Evolutionary conservation across 2,888 invertebrate species (phyloP).

Genomic region (Pammene aurita): DNA sequence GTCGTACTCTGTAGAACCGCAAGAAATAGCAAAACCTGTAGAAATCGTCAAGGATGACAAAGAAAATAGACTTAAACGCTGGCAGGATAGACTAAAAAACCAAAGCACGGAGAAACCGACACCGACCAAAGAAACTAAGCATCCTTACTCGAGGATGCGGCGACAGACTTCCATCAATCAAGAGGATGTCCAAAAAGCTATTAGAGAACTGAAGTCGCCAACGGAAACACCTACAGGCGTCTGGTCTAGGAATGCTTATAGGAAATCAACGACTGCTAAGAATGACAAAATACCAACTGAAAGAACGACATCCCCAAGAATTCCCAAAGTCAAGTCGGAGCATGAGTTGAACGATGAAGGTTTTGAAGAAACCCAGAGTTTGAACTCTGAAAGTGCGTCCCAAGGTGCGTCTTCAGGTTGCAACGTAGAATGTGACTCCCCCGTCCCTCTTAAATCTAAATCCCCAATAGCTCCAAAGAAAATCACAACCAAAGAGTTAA

Average conservation of each 20-base stretch:
- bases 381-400: constrained; percentile 93
- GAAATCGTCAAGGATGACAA: constrained; percentile 77
- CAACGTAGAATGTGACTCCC: constrained; percentile 85
- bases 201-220: constrained; percentile 85
- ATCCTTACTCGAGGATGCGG: constrained; percentile 79
- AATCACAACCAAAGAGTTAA: constrained; percentile 79
- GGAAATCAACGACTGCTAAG: constrained; percentile 64
- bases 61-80: constrained; percentile 85
- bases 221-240: constrained; percentile 84
- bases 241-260: constrained; percentile 80
- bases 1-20: constrained; percentile 75
- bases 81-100: constrained; percentile 88
- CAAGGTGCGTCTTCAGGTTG: constrained; percentile 92
- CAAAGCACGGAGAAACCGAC: constrained; percentile 74
- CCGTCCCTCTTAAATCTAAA: constrained; percentile 74
- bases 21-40: constrained; percentile 69
- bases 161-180: constrained; percentile 88
- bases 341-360: constrained; percentile 94
- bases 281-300: constrained; percentile 61
- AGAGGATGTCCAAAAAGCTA: constrained; percentile 87
- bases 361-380: constrained; percentile 94
- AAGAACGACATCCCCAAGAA: constrained; percentile 74
- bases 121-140: constrained; percentile 74
- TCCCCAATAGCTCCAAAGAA: constrained; percentile 74
- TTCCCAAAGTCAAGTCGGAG: constrained; percentile 82